phyloP scores from a whole-genome alignment of 1,140 invertebrate species.

The Forficula auricularia region DNA sequence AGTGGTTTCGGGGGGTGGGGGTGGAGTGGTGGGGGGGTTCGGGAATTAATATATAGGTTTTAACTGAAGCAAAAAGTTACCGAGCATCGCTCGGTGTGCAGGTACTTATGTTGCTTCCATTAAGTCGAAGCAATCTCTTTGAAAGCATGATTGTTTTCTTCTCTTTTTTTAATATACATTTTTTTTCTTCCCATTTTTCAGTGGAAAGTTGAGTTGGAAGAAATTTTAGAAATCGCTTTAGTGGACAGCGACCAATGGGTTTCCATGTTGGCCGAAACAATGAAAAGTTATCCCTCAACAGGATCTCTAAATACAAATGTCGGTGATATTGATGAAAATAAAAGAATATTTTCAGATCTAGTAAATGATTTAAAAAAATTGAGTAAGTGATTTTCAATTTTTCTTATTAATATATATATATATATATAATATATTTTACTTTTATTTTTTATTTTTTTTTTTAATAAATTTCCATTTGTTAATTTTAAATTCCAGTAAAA shows the following conservation, averaged over 20 bases:
- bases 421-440: conserved; percentile 1
- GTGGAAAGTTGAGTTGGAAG: conserved; percentile 85
- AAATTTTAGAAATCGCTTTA: conserved; percentile 79
- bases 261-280: conserved; percentile 84
- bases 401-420: conserved; percentile 3
- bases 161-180: too few relatives aligned
- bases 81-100: too few relatives aligned
- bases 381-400: conserved; percentile 23
- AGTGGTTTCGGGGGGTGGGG: too few relatives aligned
- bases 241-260: conserved; percentile 91
- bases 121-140: too few relatives aligned
- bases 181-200: too few relatives aligned
- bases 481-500: conserved; percentile 31
- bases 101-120: too few relatives aligned
- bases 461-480: conserved; percentile 3
- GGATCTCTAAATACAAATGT: conserved; percentile 77
- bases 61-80: too few relatives aligned
- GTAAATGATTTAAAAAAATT: conserved; percentile 71
- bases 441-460: background rate
- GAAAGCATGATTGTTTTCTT: too few relatives aligned
- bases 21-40: too few relatives aligned
- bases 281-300: conserved; percentile 78
- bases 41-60: too few relatives aligned
- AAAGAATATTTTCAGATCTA: conserved; percentile 76
- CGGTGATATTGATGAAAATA: conserved; percentile 66